Evolutionary conservation across 2,888 invertebrate genomes (phyloP).

Genomic region (Phasia obesa): DNA sequence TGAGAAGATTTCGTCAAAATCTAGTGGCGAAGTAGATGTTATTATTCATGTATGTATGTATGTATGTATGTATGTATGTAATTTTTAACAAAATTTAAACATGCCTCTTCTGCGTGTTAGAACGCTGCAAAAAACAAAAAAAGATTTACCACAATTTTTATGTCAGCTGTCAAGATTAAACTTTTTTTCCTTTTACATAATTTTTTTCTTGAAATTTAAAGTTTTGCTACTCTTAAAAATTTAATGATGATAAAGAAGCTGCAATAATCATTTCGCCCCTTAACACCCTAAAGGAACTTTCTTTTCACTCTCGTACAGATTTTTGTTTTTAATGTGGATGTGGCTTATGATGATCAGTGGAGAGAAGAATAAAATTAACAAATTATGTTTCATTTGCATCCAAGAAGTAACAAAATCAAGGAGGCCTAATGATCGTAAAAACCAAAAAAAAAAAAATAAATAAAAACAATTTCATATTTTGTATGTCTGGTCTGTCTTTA

Average conservation of each 20-base stretch:
- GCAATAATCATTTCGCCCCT: constrained; percentile 51
- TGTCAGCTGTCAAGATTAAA: constrained; percentile 64
- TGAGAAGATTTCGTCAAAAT: no score
- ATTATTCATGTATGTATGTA: no score
- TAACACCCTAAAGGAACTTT: constrained; percentile 57
- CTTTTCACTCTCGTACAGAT: constrained; percentile 27
- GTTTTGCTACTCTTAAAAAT: constrained; percentile 43
- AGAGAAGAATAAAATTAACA: no score
- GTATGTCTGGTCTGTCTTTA: no score
- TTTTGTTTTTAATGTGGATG: constrained; percentile 26
- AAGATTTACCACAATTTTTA: constrained; percentile 64
- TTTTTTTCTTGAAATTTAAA: constrained; percentile 2
- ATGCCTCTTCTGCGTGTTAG: constrained; percentile 26
- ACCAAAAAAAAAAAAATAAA: no score
- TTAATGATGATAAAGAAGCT: constrained; percentile 55
- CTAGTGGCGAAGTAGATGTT: no score
- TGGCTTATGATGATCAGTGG: no score
- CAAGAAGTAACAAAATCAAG: no score
- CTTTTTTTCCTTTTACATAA: not conserved
- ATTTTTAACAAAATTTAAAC: not conserved
- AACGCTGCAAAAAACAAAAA: constrained; percentile 13
- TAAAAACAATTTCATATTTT: no score
- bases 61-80: no score
- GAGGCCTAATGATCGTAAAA: no score
- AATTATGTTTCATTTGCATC: no score